Percentiles rank a stretch among this genome's conserved stretches.
phyloP scores from a whole-genome alignment of 2,113 vertebrate genomes.

The Leuciscus idus region DNA sequence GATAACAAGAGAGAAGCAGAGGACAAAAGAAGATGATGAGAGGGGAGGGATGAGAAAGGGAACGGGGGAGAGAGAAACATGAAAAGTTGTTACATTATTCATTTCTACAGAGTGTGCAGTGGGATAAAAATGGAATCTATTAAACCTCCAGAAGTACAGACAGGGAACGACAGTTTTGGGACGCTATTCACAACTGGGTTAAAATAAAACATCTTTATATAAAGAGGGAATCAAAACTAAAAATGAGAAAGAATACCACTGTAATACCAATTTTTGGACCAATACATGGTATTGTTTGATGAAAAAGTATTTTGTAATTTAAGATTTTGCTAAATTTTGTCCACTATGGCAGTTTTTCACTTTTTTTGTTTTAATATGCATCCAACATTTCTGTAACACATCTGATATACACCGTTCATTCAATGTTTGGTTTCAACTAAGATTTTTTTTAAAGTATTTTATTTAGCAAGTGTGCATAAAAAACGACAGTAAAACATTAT shows the following conservation, averaged over 20 bases:
- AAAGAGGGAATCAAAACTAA: background rate
- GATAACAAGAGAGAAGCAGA: background rate
- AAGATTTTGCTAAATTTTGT: background rate
- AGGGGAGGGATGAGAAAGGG: background rate
- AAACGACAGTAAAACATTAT: background rate
- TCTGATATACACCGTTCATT: background rate
- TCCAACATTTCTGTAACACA: background rate
- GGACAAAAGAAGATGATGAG: background rate
- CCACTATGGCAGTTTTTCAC: background rate
- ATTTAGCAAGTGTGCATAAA: too few relatives aligned
- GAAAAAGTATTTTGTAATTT: background rate
- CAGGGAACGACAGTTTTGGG: background rate
- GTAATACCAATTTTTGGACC: background rate
- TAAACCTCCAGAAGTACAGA: conserved; percentile 9
- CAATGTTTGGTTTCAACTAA: background rate
- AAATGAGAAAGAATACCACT: background rate
- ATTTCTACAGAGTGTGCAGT: conserved; percentile 28
- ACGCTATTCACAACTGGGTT: background rate
- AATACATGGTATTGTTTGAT: background rate
- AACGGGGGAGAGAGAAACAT: background rate
- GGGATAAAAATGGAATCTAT: conserved; percentile 24
- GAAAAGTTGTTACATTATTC: conserved; percentile 39
- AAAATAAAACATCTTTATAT: background rate
- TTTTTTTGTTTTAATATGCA: background rate
- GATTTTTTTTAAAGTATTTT: background rate